Evolutionary conservation across 2,113 vertebrate genomes (phyloP).

Genomic region (Syngnathoides biaculeatus): DNA sequence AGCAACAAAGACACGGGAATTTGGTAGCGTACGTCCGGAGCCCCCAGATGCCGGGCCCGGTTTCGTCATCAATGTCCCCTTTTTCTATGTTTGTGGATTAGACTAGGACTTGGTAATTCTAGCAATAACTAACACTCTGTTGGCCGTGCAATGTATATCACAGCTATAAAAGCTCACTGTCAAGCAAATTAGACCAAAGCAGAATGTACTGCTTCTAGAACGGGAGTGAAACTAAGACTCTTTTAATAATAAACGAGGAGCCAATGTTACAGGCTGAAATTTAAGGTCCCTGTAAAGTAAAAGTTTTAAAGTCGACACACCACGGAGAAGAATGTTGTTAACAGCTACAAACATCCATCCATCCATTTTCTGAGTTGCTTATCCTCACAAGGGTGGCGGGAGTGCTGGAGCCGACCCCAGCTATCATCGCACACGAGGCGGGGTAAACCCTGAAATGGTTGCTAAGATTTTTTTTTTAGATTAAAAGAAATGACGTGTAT

Average conservation of each 20-base stretch:
- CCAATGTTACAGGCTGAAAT: neutral
- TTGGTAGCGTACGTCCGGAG: slow-evolving; percentile 25
- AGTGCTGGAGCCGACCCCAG: too few species aligned
- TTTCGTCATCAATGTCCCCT: slow-evolving; percentile 11
- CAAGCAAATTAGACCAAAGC: neutral
- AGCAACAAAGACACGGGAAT: slow-evolving; percentile 4
- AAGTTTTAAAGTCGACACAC: neutral
- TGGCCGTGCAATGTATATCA: slow-evolving; percentile 1
- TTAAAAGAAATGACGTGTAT: too few species aligned
- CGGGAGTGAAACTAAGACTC: too few species aligned
- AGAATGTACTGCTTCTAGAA: neutral
- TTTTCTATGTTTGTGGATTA: slow-evolving; percentile 24
- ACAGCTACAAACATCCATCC: neutral
- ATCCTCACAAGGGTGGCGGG: too few species aligned
- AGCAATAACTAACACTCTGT: slow-evolving; percentile 10
- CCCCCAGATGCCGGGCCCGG: slow-evolving; percentile 23
- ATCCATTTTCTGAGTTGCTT: too few species aligned
- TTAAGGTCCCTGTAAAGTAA: neutral
- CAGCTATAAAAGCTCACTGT: neutral
- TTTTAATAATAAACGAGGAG: neutral
- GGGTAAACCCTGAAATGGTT: too few species aligned
- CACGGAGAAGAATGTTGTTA: neutral
- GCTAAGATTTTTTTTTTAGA: too few species aligned
- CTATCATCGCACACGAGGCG: too few species aligned
- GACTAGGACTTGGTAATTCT: slow-evolving; percentile 8